Conservation (phyloP, 2,113 vertebrate species). For the Fregata magnificens region DNA sequence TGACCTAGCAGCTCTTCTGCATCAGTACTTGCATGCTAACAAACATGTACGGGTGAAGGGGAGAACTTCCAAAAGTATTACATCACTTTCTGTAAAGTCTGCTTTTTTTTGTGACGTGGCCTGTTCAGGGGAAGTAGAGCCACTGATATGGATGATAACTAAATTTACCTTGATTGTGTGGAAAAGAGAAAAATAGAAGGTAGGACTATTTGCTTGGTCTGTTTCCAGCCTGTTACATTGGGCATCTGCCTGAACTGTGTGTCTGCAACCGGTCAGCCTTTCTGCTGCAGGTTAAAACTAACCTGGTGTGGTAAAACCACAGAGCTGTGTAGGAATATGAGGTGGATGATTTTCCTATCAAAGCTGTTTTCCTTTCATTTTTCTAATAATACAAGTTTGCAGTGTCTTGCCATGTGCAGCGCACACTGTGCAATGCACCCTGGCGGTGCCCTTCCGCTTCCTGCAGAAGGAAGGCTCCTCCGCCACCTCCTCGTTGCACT, state of each 20-base stretch:
- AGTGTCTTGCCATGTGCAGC: background rate
- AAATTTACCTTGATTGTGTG: background rate
- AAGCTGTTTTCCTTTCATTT: background rate
- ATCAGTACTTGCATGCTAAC: background rate
- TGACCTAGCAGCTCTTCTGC: background rate
- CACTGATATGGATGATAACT: background rate
- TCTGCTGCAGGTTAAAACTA: background rate
- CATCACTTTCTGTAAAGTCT: background rate
- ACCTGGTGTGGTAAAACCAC: background rate
- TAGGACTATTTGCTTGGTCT: background rate
- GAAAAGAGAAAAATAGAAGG: background rate
- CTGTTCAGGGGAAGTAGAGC: background rate
- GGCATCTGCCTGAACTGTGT: background rate
- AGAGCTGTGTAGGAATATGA: background rate
- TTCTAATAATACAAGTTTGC: background rate
- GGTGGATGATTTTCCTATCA: background rate
- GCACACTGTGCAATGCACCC: fast-evolving
- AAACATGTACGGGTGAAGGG: background rate
- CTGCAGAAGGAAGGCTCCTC: background rate
- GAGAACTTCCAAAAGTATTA: background rate
- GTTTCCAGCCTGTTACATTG: background rate
- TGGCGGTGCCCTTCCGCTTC: background rate
- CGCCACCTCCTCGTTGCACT: fast-evolving
- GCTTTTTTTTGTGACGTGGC: background rate
- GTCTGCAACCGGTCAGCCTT: background rate